Evolutionary conservation across 2,888 invertebrate species (phyloP).

Genomic region (Lasioglossum leucozonium): DNA sequence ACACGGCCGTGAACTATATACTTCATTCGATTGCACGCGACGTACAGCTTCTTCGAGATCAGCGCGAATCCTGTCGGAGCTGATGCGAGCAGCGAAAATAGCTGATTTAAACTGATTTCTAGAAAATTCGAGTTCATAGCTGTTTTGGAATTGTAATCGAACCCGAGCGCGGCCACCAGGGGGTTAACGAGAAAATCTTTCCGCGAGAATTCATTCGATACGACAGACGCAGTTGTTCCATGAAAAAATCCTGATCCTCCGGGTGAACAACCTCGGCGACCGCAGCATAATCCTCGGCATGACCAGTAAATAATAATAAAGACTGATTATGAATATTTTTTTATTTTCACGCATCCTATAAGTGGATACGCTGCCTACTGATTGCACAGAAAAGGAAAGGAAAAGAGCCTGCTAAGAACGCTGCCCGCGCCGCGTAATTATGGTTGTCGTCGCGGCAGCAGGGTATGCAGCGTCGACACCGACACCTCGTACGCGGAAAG

Average conservation of each 20-base stretch:
- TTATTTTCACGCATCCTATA: neutral
- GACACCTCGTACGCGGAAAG: slow-evolving; percentile 29
- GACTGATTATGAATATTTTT: neutral
- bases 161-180: too few species aligned
- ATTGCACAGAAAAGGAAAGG: slow-evolving; percentile 2
- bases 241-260: neutral
- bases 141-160: too few species aligned
- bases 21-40: neutral
- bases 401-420: neutral
- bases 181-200: neutral
- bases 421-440: slow-evolving; percentile 28
- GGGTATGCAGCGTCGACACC: slow-evolving; percentile 31
- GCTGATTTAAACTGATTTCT: too few species aligned
- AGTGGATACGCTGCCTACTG: neutral
- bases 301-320: neutral
- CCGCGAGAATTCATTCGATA: neutral
- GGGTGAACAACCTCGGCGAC: neutral
- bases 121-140: too few species aligned
- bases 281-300: neutral
- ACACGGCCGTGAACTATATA: too few species aligned
- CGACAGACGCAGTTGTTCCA: neutral
- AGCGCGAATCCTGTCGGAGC: too few species aligned
- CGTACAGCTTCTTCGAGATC: neutral
- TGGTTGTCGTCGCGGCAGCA: slow-evolving; percentile 5
- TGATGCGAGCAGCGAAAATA: too few species aligned